phyloP scores from a whole-genome alignment of 2,113 vertebrate genomes.

The Brachypodius melanocephalos region DNA sequence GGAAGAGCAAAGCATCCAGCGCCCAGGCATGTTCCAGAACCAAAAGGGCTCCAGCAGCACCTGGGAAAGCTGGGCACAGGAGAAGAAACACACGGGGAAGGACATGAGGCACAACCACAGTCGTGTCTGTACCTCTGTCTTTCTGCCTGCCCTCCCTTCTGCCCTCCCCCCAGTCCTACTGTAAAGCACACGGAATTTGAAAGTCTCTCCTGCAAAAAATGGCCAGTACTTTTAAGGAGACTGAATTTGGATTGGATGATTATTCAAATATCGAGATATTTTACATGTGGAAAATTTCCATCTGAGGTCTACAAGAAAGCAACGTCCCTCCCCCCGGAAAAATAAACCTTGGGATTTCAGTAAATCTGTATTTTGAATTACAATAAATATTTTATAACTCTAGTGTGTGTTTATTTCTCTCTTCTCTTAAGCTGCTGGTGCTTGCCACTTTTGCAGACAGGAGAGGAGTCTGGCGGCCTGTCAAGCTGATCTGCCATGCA shows the following conservation, averaged over 20 bases:
- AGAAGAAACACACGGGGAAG: fast-evolving
- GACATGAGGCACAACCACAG: not conserved
- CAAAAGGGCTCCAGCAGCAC: not conserved
- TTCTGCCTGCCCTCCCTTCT: not conserved
- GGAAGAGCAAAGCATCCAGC: not conserved
- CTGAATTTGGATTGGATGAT: not conserved
- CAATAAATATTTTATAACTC: not conserved
- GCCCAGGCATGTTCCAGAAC: fast-evolving
- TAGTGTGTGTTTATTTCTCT: not conserved
- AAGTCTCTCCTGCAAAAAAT: not conserved
- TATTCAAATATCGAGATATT: not conserved
- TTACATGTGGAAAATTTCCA: not conserved
- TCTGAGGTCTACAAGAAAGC: not conserved
- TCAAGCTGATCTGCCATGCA: not conserved
- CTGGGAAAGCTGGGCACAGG: not conserved
- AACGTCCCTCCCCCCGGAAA: not conserved
- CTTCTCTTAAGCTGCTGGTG: not conserved
- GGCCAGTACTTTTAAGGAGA: not conserved
- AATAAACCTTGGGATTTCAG: not conserved
- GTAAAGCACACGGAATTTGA: not conserved
- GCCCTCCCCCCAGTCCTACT: fast-evolving
- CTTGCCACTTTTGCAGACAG: not conserved
- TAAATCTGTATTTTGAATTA: not conserved
- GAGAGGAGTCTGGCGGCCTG: not conserved
- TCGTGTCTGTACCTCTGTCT: not conserved